Percentiles rank a stretch among this genome's conserved stretches.
phyloP scores from a whole-genome alignment of 2,797 vertebrate species.

The Macrochelys suwanniensis region DNA sequence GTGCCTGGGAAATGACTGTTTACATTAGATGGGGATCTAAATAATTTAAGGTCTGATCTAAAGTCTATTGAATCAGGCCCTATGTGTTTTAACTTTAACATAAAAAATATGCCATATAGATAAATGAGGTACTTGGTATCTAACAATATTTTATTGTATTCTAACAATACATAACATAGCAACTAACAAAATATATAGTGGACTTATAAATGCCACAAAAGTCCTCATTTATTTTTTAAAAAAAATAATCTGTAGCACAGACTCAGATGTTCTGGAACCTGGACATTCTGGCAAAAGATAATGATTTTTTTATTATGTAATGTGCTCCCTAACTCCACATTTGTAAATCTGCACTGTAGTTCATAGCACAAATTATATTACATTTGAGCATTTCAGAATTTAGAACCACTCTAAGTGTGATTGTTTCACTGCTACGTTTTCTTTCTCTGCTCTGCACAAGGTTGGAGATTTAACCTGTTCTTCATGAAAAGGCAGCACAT shows the following conservation, averaged over 20 bases:
- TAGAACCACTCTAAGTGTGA: not conserved
- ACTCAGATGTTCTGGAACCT: not conserved
- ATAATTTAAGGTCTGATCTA: not conserved
- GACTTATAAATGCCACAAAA: not conserved
- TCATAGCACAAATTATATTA: too few species aligned
- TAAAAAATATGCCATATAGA: not conserved
- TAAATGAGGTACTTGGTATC: not conserved
- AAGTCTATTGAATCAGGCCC: not conserved
- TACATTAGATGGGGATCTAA: not conserved
- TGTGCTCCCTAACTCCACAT: too few species aligned
- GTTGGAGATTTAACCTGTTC: not conserved
- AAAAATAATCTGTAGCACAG: not conserved
- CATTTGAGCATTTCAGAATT: not conserved
- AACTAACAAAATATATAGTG: not conserved
- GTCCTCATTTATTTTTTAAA: accelerated
- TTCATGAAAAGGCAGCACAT: not conserved
- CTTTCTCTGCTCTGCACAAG: not conserved
- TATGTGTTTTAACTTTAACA: not conserved
- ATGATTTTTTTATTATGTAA: not conserved
- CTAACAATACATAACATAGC: not conserved
- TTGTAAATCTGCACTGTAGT: too few species aligned
- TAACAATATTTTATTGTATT: not conserved
- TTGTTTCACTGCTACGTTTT: not conserved
- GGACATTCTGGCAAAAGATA: not conserved
- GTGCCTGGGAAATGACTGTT: not conserved